Percentiles rank a stretch among this genome's conserved stretches.
Evolutionary conservation across 1,140 invertebrate genomes (phyloP).

Genomic region (Belonocnema kinseyi): DNA sequence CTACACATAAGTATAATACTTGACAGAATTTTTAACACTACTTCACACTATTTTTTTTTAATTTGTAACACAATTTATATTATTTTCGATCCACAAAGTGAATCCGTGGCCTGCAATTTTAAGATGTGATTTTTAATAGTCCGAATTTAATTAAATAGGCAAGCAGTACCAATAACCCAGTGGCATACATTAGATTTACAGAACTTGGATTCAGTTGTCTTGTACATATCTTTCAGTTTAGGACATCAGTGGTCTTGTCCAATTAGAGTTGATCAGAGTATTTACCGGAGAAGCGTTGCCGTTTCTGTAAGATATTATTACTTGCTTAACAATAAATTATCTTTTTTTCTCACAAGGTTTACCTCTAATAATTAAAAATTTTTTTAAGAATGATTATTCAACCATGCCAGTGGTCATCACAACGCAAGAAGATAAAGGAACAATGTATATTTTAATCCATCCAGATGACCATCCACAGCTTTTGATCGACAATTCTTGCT

Average conservation of each 20-base stretch:
- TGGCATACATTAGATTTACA: slow-evolving; percentile 72
- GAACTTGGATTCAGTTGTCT: slow-evolving; percentile 60
- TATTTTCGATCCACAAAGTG: no score
- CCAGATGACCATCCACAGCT: slow-evolving; percentile 78
- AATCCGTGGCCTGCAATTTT: no score
- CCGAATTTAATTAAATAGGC: slow-evolving; percentile 56
- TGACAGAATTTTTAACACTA: no score
- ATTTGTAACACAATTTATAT: no score
- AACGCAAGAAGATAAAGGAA: slow-evolving; percentile 76
- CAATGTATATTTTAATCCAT: slow-evolving; percentile 78
- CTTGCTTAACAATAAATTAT: background rate
- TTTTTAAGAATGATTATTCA: slow-evolving; percentile 54
- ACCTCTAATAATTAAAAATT: slow-evolving; percentile 10
- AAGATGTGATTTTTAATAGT: background rate
- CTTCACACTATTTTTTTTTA: no score
- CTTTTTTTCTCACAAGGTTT: slow-evolving; percentile 18
- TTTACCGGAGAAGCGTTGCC: slow-evolving; percentile 70
- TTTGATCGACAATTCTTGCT: slow-evolving; percentile 75
- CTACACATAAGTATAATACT: no score
- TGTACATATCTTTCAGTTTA: slow-evolving; percentile 70
- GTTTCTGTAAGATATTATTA: slow-evolving; percentile 60
- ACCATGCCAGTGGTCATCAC: slow-evolving; percentile 75
- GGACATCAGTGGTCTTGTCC: slow-evolving; percentile 76
- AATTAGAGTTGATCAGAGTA: slow-evolving; percentile 74
- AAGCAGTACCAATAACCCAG: slow-evolving; percentile 74